phyloP scores from a whole-genome alignment of 2,888 invertebrate genomes.

The Harpalus rufipes region DNA sequence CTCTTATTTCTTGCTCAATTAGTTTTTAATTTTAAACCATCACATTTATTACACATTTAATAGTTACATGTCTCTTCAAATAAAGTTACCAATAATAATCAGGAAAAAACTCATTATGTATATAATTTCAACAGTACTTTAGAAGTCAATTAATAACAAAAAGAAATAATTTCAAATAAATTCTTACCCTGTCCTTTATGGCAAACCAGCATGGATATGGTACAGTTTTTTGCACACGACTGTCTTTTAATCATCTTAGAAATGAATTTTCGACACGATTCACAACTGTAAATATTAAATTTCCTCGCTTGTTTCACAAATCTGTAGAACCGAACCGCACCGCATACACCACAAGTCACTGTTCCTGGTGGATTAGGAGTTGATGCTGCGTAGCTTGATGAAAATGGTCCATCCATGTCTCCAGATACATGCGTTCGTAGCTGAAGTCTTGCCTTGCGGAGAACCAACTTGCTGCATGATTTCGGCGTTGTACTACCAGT shows the following conservation, averaged over 20 bases:
- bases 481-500: slow-evolving; percentile 74
- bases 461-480: slow-evolving; percentile 83
- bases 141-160: background rate
- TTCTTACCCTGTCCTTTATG: slow-evolving; percentile 81
- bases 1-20: too few species aligned
- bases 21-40: too few species aligned
- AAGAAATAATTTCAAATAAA: background rate
- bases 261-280: slow-evolving; percentile 92
- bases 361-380: slow-evolving; percentile 82
- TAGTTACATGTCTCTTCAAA: too few species aligned
- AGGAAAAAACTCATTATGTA: too few species aligned
- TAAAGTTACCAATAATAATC: too few species aligned
- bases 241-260: slow-evolving; percentile 88
- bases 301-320: slow-evolving; percentile 89
- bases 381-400: slow-evolving; percentile 73
- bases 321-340: slow-evolving; percentile 86
- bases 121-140: background rate
- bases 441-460: slow-evolving; percentile 84
- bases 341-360: slow-evolving; percentile 89
- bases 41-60: too few species aligned
- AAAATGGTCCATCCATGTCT: slow-evolving; percentile 84
- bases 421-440: slow-evolving; percentile 78
- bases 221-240: slow-evolving; percentile 80
- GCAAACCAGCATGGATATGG: slow-evolving; percentile 82
- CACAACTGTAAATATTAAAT: slow-evolving; percentile 91